Base-by-base conservation (phyloP, 2,888 invertebrate genomes). In the Teleiodes luculella region DNA sequence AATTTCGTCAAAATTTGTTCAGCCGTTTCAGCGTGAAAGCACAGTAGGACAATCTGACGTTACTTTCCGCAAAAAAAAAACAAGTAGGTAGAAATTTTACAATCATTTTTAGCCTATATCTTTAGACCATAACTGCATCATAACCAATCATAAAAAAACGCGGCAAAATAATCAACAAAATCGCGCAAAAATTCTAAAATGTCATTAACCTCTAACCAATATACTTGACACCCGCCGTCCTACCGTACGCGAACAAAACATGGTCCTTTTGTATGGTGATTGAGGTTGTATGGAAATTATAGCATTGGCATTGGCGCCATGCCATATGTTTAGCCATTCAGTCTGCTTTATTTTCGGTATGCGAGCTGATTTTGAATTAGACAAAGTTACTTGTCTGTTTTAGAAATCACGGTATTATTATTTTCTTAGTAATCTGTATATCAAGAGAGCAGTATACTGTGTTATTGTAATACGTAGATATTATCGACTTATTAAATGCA, bases 361-460 rank as follows among this genome's bases (percentile, higher is more conserved):
- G 77, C 67, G 76, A 73, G 78, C 78, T 74, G 84, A 74, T 82
- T 85, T 81, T 80, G 82, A 83, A 86, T 83, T 77, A 77, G 72
- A 65, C 66, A 65, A 16, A 46, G 20, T 31, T 31, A 46, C 31
- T 46, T 30, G 30, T 31, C 20, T 30, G 30, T 46, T 46, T 46
- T n/a, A 20, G 24, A 28, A 43, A 11, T 20, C 14, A 24, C 20
- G 7, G 58, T 59, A 57, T 58, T 61, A 20, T 20, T 10, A 18
- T 16, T 41, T 37, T 24, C 24, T 24, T 24, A 6, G 24, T 24
- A 24, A 24, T 24, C 24, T 24, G 24, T 24, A 24, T 24, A 4
- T 24, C 6, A 24, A n/a, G n/a, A n/a, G n/a, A n/a, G n/a, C n/a
- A n/a, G n/a, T n/a, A n/a, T n/a, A n/a, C n/a, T n/a, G 24, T 24